These are phyloP conservation scores for Chinchilla lanigera DNA, from an alignment of 2,113 vertebrate species.

Conservation along the genomic window DNA sequence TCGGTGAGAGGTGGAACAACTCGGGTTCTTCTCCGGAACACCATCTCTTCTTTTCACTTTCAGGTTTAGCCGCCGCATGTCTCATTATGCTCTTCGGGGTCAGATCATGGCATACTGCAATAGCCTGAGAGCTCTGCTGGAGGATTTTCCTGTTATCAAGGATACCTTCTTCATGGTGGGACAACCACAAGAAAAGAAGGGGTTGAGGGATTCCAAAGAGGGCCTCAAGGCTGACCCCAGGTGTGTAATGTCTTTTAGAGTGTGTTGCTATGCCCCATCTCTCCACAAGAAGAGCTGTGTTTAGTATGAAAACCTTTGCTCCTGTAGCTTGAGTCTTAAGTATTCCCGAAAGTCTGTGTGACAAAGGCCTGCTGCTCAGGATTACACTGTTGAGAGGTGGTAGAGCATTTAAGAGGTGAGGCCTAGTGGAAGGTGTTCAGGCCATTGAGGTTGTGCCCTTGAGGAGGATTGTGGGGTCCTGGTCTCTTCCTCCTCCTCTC, in stretches of 20 bases:
- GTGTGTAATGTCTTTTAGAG: conserved; percentile 61
- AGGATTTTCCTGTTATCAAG: conserved; percentile 82
- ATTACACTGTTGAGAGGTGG: neutral
- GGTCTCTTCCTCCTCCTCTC: neutral
- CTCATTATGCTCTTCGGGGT: conserved; percentile 81
- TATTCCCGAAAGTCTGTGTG: neutral
- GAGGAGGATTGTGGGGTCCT: neutral
- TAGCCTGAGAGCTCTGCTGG: conserved; percentile 84
- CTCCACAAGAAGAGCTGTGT: neutral
- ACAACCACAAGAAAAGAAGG: conserved; percentile 73
- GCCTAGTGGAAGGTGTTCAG: neutral
- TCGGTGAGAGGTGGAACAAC: neutral
- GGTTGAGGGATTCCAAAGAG: conserved; percentile 69
- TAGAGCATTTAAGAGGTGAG: neutral
- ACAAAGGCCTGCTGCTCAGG: neutral
- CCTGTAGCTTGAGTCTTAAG: neutral
- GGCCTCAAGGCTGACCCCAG: conserved; percentile 80
- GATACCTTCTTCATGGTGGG: conserved; percentile 86
- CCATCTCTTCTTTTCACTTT: conserved; percentile 26
- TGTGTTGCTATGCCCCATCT: neutral
- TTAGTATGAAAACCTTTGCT: neutral
- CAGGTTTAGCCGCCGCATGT: conserved; percentile 83
- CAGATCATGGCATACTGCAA: conserved; percentile 85
- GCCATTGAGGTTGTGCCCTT: neutral
- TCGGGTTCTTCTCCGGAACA: neutral